Percentiles rank a stretch among this genome's conserved stretches.
These are phyloP conservation scores for Limanda limanda DNA, from an alignment of 2,113 vertebrate genomes.

Conservation along the genomic window DNA sequence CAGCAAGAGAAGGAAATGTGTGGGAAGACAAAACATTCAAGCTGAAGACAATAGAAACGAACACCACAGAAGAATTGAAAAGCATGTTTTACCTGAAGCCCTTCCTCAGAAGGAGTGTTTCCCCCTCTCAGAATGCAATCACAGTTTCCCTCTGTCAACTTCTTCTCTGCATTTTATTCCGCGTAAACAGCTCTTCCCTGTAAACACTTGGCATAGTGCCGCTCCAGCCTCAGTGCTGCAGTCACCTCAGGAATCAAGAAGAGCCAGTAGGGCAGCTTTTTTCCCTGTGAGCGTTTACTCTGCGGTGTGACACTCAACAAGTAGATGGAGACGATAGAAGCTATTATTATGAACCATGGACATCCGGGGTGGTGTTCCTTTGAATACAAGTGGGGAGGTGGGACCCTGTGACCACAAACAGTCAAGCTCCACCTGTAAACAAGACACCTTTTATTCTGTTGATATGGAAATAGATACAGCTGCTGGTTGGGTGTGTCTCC, in stretches of 20 bases:
- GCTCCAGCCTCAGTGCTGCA: slow-evolving; percentile 4
- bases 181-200: background rate
- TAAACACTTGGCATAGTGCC: background rate
- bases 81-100: slow-evolving; percentile 46
- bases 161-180: slow-evolving; percentile 14
- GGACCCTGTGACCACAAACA: slow-evolving; percentile 30
- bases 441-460: slow-evolving; percentile 3
- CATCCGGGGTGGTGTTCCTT: slow-evolving; percentile 6
- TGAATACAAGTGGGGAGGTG: slow-evolving; percentile 15
- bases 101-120: background rate
- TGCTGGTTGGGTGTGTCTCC: slow-evolving; percentile 46
- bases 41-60: background rate
- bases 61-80: background rate
- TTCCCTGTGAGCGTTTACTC: background rate
- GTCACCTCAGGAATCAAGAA: slow-evolving; percentile 61
- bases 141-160: slow-evolving; percentile 13
- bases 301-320: background rate
- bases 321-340: background rate
- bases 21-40: slow-evolving; percentile 45
- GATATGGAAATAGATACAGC: background rate
- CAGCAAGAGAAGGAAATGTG: slow-evolving; percentile 34
- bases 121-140: slow-evolving; percentile 2
- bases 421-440: background rate
- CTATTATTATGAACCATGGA: background rate
- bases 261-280: slow-evolving; percentile 67